phyloP scores from a whole-genome alignment of 1,140 invertebrate species.

The Orchesella cincta region DNA sequence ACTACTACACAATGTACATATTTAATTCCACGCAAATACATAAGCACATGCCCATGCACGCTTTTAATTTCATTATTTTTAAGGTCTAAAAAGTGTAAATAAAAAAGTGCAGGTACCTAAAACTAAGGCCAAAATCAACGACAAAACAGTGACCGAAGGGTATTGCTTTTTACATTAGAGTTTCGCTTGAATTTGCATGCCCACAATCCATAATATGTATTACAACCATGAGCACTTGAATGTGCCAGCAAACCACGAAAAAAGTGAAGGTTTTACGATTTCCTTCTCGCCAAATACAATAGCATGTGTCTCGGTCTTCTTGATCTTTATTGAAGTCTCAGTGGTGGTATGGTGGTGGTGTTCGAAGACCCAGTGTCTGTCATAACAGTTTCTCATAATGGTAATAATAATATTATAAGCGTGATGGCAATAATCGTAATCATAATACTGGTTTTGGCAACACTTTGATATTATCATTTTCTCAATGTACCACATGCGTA shows the following conservation, averaged over 20 bases:
- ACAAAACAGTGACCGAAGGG: neutral
- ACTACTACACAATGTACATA: no score
- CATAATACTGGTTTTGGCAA: slow-evolving; percentile 29
- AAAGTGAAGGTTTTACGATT: slow-evolving; percentile 6
- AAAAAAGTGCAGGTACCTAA: neutral
- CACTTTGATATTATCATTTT: slow-evolving; percentile 18
- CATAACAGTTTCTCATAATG: neutral
- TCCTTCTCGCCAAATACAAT: slow-evolving; percentile 9
- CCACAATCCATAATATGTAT: no score
- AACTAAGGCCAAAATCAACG: neutral
- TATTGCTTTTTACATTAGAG: neutral
- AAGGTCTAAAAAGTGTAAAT: neutral
- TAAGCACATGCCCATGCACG: no score
- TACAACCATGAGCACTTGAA: no score
- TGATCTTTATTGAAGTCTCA: neutral
- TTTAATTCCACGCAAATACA: no score
- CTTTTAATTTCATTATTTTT: no score
- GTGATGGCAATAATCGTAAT: slow-evolving; percentile 25
- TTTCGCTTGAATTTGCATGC: no score
- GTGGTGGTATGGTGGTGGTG: neutral
- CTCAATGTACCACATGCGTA: neutral
- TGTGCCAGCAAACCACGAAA: neutral
- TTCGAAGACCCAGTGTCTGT: neutral
- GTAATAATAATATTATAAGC: slow-evolving; percentile 18
- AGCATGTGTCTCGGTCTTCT: neutral